Evolutionary conservation across 2,888 invertebrate species (phyloP), one percentile per base, ranked within the genome.

Genomic region (Hipparchia semele): DNA sequence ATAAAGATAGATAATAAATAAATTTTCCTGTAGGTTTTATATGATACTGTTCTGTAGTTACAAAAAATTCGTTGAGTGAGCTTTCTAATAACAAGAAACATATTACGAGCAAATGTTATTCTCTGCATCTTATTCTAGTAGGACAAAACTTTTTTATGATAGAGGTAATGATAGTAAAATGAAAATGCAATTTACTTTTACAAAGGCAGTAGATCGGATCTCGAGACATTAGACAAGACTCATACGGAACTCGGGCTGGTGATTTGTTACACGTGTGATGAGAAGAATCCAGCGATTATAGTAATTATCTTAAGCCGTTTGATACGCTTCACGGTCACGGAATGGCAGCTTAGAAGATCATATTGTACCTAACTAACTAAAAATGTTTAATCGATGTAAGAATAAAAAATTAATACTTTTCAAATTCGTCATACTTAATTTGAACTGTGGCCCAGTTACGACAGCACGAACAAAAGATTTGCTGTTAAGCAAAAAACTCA

Each of bases 251-350:
- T 90, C 75, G 81, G 75, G 80, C 78, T 79, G 80, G 76, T 79
- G 85, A 90, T 90, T 90, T 82, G 87, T 87, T 90, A 82, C 87
- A 86, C 84, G 83, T 86, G 83, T 84, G 86, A 85, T 85, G 79
- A 81, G 81, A 80, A 83, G 82, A 85, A 83, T 87, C 85, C 80
- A 81, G 84, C 86, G 88, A 89, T 90, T 87, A 87, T 84, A 84
- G 82, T 81, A 86, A 88, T 90, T 82, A 86, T 85, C 82, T 85
- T 80, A 79, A 83, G 77, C 75, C 79, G 82, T 86, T 83, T 80
- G 90, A 82, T 83, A 87, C 83, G 90, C 87, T 89, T 85, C 84
- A 84, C 79, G 86, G 87, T 87, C 88, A 87, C 87, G 87, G 79
- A 84, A 86, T 68, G 71, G 59, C 60, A 51, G 61, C 53, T 69